Base-by-base conservation (phyloP, 2,888 invertebrate species). In the Odontocolon sp. region DNA sequence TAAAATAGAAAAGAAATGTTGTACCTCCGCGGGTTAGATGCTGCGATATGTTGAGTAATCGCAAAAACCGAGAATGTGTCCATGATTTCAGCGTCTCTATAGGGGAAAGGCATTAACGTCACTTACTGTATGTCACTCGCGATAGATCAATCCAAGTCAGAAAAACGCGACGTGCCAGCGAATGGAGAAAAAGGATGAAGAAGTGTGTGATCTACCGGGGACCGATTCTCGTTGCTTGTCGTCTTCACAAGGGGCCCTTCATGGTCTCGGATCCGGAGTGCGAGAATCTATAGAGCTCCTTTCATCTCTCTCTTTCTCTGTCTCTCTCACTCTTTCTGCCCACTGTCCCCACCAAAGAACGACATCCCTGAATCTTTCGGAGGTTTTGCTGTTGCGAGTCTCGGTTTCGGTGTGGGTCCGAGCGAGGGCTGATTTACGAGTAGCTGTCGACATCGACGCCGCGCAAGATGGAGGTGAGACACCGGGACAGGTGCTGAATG, bases 401-500 rank as follows among this genome's bases (percentile, higher is more conserved):
- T 8, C 8, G 26, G 28, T 21, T 47, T 56, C 28, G 47, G 40
- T 57, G 36, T 36, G 26, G 56, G 28, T 42, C 61, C 40, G n/a
- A 16, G 52, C 21, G 47, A 61, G 36, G 54, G 31, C 71, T 79
- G 81, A 82, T 84, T 84, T 81, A 82, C 79, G 80, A 78, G 71
- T 45, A n/a, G 38, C 70, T 63, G 77, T 77, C 68, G 64, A 52
- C 40, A 68, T 71, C 76, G 72, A 75, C 68, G 67, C 71, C 69
- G 59, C 63, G 66, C 50, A 71, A 47, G 69, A 79, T 70, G 61
- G 69, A 68, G 73, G 77, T 57, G 77, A 76, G 64, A 69, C 68
- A 68, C 63, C 56, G 36, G 71, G 82, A 85, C 85, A 86, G 84
- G 85, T 86, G 85, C 79, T 80, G 80, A 77, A 83, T 84, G 81